phyloP scores from a whole-genome alignment of 2,888 invertebrate genomes.

The Dexiosoma caninum region DNA sequence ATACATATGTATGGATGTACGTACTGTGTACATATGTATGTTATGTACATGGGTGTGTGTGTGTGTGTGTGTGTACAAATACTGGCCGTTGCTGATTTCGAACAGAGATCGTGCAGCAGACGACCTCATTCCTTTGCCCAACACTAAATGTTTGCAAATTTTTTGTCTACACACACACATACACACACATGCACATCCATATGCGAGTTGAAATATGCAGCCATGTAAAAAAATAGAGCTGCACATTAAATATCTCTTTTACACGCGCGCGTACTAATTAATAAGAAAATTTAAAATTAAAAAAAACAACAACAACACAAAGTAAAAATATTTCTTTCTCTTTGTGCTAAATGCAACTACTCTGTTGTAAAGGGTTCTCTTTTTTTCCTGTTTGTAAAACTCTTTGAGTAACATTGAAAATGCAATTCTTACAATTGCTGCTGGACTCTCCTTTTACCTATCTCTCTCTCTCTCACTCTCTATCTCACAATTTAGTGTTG shows the following conservation, averaged over 20 bases:
- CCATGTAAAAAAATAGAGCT: conserved; percentile 22
- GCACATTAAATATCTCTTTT: conserved; percentile 14
- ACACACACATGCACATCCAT: not conserved
- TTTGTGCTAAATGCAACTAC: conserved; percentile 1
- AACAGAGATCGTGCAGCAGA: conserved; percentile 52
- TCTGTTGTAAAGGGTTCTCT: conserved; percentile 22
- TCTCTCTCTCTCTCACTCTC: too few relatives aligned
- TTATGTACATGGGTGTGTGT: too few relatives aligned
- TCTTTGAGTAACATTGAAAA: conserved; percentile 7
- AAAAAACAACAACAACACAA: too few relatives aligned
- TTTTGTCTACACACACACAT: conserved; percentile 18
- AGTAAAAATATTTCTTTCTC: not conserved
- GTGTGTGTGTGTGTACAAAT: not conserved
- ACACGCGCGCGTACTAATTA: conserved; percentile 60
- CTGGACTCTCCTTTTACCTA: too few relatives aligned
- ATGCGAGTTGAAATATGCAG: conserved; percentile 9
- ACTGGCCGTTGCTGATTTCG: conserved; percentile 19
- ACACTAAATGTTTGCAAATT: conserved; percentile 26
- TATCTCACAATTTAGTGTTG: not conserved
- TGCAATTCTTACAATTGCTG: not conserved
- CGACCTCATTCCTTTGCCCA: conserved; percentile 52
- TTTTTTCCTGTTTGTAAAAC: not conserved
- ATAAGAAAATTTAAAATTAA: not conserved
- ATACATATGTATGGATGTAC: not conserved
- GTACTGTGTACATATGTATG: not conserved